A percentile compares a stretch with the other conserved stretches of the same genome.
Conservation (phyloP, 2,113 vertebrate genomes). For the Chaetodon trifascialis region DNA sequence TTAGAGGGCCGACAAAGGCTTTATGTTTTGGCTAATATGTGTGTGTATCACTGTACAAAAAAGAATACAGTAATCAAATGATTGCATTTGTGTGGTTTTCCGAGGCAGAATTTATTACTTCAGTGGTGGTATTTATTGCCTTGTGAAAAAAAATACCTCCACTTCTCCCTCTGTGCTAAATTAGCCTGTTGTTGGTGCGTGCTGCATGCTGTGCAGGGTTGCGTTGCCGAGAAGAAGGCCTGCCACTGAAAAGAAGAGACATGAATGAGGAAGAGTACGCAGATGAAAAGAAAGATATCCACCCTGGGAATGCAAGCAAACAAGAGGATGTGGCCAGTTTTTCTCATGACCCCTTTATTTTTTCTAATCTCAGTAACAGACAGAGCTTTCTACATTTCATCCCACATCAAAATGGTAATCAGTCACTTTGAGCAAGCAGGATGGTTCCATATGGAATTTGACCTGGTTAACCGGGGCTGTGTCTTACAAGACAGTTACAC, state of each 20-base stretch:
- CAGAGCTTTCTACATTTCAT: conserved; percentile 55
- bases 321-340: conserved; percentile 75
- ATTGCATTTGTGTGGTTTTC: conserved; percentile 64
- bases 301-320: conserved; percentile 69
- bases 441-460: conserved; percentile 51
- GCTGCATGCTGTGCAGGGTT: conserved; percentile 59
- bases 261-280: conserved; percentile 34
- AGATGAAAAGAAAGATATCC: conserved; percentile 68
- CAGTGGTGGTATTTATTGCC: conserved; percentile 55
- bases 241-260: conserved; percentile 55
- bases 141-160: conserved; percentile 50
- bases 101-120: conserved; percentile 60
- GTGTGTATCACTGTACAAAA: conserved; percentile 49
- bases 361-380: conserved; percentile 21
- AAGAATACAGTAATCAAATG: conserved; percentile 54
- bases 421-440: conserved; percentile 40
- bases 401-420: conserved; percentile 50
- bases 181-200: conserved; percentile 56
- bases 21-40: conserved; percentile 33
- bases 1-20: conserved; percentile 12
- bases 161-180: conserved; percentile 54
- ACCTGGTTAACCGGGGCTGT: conserved; percentile 35
- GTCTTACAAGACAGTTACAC: conserved; percentile 27
- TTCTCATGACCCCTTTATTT: conserved; percentile 73
- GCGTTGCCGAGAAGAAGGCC: conserved; percentile 57